Evolutionary conservation across 2,113 vertebrate genomes (phyloP).

Genomic region (Pelmatolapia mariae): DNA sequence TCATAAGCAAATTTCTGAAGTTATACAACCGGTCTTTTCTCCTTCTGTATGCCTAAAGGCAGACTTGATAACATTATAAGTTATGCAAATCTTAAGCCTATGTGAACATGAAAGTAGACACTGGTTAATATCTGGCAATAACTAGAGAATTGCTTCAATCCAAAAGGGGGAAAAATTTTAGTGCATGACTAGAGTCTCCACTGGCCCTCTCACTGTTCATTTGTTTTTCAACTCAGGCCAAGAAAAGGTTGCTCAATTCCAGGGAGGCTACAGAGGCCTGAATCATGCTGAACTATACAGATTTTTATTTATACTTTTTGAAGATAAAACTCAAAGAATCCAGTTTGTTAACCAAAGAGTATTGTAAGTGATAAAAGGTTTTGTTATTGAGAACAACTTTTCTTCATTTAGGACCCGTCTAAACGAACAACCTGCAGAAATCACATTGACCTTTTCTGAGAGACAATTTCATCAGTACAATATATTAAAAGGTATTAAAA

Average conservation of each 20-base stretch:
- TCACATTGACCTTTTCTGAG: background rate
- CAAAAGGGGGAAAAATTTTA: background rate
- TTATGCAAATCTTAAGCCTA: background rate
- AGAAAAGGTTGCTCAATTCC: background rate
- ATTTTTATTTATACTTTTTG: background rate
- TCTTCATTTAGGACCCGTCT: background rate
- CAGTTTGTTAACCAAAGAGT: background rate
- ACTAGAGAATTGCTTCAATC: background rate
- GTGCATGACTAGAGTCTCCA: background rate
- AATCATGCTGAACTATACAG: rapidly evolving
- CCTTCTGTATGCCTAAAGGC: background rate
- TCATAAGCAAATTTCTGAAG: background rate
- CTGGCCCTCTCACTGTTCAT: background rate
- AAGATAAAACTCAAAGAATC: background rate
- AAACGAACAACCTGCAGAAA: background rate
- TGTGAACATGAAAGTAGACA: background rate
- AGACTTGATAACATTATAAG: background rate
- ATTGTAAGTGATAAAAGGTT: background rate
- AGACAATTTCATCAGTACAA: background rate
- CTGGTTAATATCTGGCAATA: background rate
- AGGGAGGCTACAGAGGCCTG: background rate
- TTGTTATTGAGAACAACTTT: background rate
- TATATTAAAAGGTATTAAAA: background rate
- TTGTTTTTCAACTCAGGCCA: background rate
- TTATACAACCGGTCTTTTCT: background rate